Evolutionary conservation across 2,888 invertebrate genomes (phyloP).

Genomic region (Drosophila greeni): DNA sequence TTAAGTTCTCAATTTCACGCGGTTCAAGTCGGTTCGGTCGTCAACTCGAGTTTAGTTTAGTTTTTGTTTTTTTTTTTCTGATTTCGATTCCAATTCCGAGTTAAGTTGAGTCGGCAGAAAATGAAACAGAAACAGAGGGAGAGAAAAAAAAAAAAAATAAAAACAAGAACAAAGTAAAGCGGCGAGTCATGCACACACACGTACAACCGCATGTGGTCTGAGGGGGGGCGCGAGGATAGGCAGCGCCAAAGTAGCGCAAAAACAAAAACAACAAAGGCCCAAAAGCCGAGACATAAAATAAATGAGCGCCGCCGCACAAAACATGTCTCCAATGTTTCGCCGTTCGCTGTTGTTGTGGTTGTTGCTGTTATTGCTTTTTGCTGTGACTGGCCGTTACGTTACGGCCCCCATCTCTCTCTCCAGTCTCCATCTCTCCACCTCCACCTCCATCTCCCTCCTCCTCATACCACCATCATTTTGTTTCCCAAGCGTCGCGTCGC

Average conservation of each 20-base stretch:
- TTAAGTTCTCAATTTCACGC: conserved; percentile 28
- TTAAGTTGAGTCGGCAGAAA: conserved; percentile 33
- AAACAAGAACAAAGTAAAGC: conserved; percentile 43
- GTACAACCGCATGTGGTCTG: conserved; percentile 31
- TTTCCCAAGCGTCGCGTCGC: conserved; percentile 35
- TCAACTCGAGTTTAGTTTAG: conserved; percentile 18
- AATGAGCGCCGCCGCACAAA: conserved; percentile 71
- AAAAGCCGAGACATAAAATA: conserved; percentile 66
- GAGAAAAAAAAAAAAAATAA: conserved; percentile 16
- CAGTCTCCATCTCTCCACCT: conserved; percentile 25
- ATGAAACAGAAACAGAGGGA: conserved; percentile 20
- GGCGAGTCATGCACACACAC: conserved; percentile 60
- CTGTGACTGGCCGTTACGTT: conserved; percentile 41
- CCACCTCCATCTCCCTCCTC: conserved; percentile 20
- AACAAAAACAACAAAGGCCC: conserved; percentile 46
- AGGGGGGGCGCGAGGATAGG: conserved; percentile 18
- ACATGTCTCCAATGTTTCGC: conserved; percentile 64
- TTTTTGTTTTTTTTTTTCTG: conserved; percentile 9
- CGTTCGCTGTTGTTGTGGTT: conserved; percentile 11
- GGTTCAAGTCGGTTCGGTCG: conserved; percentile 8
- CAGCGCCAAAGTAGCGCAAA: conserved; percentile 52
- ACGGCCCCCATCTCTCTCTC: conserved; percentile 10
- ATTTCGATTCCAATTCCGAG: conserved; percentile 15
- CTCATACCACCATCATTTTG: conserved; percentile 19
- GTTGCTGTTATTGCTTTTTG: conserved; percentile 38